phyloP scores from a whole-genome alignment of 2,888 invertebrate genomes.

The Lottia scabra region DNA sequence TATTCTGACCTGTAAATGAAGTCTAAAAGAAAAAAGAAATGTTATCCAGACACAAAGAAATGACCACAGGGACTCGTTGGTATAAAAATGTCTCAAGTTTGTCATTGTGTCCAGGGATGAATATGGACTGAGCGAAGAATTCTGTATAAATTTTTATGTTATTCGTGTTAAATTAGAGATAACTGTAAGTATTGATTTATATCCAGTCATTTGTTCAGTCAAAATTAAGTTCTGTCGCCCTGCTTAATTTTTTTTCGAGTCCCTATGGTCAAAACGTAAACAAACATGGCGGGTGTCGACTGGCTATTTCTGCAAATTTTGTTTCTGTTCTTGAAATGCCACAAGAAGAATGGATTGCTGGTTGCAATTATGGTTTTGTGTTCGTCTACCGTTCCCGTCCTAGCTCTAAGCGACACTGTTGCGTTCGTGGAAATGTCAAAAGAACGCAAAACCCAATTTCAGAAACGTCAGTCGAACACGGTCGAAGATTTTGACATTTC shows the following conservation, averaged over 20 bases:
- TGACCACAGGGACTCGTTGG: no score
- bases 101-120: no score
- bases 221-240: no score
- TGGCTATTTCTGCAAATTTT: constrained; percentile 28
- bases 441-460: constrained; percentile 41
- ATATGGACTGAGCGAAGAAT: no score
- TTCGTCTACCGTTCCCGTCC: constrained; percentile 33
- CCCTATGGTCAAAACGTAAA: background rate
- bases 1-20: no score
- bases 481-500: constrained; percentile 23
- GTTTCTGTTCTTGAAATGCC: constrained; percentile 29
- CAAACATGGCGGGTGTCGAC: constrained; percentile 37
- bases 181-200: no score
- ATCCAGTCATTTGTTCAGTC: background rate
- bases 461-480: constrained; percentile 22
- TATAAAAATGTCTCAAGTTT: no score
- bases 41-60: no score
- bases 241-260: background rate
- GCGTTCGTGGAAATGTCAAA: constrained; percentile 39
- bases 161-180: no score
- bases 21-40: no score
- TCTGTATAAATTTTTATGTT: no score
- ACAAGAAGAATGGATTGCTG: constrained; percentile 26
- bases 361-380: constrained; percentile 32
- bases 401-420: constrained; percentile 33